Base-by-base conservation (phyloP, 2,113 vertebrate genomes). In the Syrmaticus mikado region DNA sequence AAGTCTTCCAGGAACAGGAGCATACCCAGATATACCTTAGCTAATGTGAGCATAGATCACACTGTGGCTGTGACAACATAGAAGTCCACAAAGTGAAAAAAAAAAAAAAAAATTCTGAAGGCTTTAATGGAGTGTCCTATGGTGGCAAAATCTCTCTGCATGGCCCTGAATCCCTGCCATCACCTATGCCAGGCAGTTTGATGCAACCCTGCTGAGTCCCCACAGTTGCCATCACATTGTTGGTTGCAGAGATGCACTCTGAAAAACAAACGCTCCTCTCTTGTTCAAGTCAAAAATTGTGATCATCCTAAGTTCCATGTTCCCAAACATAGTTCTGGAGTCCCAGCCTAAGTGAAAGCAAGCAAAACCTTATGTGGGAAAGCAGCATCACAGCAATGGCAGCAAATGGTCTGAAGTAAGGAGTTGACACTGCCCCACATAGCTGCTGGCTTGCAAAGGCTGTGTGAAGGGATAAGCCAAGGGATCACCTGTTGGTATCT, bases 371-470 rank as follows among this genome's bases (percentile, higher is more conserved):
- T 13, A 4, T 0, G 0, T 36, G 46, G 53, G 46, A n/a, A 78
- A 68, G 52, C 46, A 65, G 61, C 73, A 36, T 3, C 19, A 5
- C 52, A 27, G 64, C 2, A 28, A 10, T 0, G 6, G 24, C 58
- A 77, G 53, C 4, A 9, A 7, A 8, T 64, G 53, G 9, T 4
- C 19, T 32, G 67, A 34, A 45, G 61, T 0, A 0, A 50, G 64
- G 55, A 3, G 14, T 38, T 11, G 38, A 41, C 0, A 0, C 53
- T 34, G 53, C 14, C 20, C 3, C 8, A 4, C 0, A 0, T 3
- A 65, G 74, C 21, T 6, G 1, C n/a, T 8, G 52, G 30, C 20
- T 21, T 0, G 8, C 60, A 68, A 22, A 19, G 30, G 68, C 15
- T 0, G 0, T 2, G 19, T 20, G 27, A 19, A 43, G 78, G 36